Evolutionary conservation across 1,140 invertebrate genomes (phyloP), one percentile per base, ranked within the genome.

Genomic region (Drosophila sproati): DNA sequence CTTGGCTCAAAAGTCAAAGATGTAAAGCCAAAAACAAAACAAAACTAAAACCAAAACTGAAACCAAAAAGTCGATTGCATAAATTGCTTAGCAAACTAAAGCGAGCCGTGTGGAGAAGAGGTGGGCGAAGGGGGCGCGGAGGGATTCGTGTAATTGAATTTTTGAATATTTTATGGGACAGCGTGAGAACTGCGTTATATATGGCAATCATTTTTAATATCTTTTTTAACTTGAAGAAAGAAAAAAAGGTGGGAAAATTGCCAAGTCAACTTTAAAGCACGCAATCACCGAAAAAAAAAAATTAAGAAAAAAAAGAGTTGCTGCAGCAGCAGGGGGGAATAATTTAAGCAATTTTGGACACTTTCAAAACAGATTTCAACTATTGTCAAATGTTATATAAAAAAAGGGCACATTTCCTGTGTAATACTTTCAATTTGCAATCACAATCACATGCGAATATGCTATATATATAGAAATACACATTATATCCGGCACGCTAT

Each of bases 131-230:
- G 64, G 59, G 60, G 51, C 5, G 43, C n/a, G 45, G 12, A 41
- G 48, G 20, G 56, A 69, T 86, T 68, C 20, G 20, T 55, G 82
- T 69, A 88, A 88, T 87, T 81, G 60, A 45, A 74, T 55, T 78
- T 81, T 88, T 87, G 79, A 88, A 86, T 86, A 87, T 87, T 82
- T 88, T 70, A 77, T 51, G 52, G 70, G 63, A 55, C 75, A 72
- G 83, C 82, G 83, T 87, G 82, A 87, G 82, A 87, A 87, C 55
- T 50, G 5, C 54, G 48, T 52, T 78, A 67, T 62, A 31, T 66
- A 59, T 31, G 66, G 54, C 43, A 71, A 80, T 78, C 50, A 70
- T 73, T 35, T 55, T 56, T 7, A 7, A 71, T 60, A 77, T 80
- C 72, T 75, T 54, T 73, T 50, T 59, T 51, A 39, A 39, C 29